Percentiles rank a stretch among this genome's conserved stretches.
These are phyloP conservation scores for Ormyrus thymus DNA, from an alignment of 2,888 invertebrate genomes.

Conservation along the genomic window DNA sequence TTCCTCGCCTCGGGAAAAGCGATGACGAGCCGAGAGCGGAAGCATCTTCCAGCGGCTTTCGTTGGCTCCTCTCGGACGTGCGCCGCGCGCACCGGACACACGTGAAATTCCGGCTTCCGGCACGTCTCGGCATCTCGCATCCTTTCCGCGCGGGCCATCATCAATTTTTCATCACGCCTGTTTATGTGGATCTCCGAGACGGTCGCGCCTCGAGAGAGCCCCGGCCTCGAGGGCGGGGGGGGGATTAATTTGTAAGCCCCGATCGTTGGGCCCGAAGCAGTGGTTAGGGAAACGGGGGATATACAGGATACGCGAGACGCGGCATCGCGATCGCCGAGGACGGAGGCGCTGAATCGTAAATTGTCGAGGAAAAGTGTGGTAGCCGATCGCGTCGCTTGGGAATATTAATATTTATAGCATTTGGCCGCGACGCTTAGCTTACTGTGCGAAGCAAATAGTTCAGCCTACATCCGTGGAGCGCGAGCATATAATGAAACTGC, in stretches of 20 bases:
- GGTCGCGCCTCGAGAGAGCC: constrained; percentile 16
- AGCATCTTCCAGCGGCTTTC: too few relatives aligned
- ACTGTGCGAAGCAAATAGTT: too few relatives aligned
- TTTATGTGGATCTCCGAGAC: constrained; percentile 23
- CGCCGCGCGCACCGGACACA: constrained; percentile 47
- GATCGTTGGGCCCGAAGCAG: neutral
- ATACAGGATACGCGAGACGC: constrained; percentile 28
- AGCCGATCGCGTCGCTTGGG: too few relatives aligned
- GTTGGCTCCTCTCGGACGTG: constrained; percentile 17
- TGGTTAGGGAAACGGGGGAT: constrained; percentile 43
- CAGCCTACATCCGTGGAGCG: too few relatives aligned
- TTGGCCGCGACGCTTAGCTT: too few relatives aligned
- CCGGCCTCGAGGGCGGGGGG: neutral
- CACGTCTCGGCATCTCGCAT: neutral
- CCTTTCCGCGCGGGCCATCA: neutral
- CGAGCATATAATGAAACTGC: neutral
- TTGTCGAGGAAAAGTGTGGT: neutral
- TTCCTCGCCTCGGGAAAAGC: too few relatives aligned
- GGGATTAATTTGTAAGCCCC: constrained; percentile 46
- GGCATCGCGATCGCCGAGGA: neutral
- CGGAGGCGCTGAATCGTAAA: constrained; percentile 18
- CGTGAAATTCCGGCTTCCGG: constrained; percentile 35
- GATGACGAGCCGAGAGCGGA: too few relatives aligned
- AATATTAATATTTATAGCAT: neutral
- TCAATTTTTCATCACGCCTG: constrained; percentile 1